Conservation (phyloP, 2,797 vertebrate genomes). For the Hippopotamyrus pictus region DNA sequence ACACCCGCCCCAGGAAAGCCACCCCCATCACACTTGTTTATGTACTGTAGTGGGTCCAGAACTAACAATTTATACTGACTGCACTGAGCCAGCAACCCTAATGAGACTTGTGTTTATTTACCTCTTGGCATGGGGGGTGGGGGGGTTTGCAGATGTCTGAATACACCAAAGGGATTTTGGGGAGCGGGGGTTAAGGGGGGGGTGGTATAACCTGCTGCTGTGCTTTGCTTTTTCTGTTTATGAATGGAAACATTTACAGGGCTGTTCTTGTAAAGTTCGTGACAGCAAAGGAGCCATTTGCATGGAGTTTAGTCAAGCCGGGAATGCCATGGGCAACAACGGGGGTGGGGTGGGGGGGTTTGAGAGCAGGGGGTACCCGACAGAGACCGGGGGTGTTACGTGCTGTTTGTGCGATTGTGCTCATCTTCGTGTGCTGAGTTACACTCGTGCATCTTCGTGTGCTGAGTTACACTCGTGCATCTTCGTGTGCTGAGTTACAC, state of each 20-base stretch:
- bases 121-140: conserved; percentile 30
- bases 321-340: not conserved
- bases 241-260: conserved; percentile 21
- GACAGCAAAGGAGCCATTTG: not conserved
- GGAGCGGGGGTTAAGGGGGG: conserved; percentile 34
- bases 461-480: no score
- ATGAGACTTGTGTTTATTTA: conserved; percentile 67
- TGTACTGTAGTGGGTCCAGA: conserved; percentile 59
- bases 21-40: conserved; percentile 53
- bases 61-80: conserved; percentile 68
- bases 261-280: not conserved
- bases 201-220: conserved; percentile 23
- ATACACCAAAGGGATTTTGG: not conserved
- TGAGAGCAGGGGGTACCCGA: not conserved
- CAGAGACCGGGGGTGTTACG: not conserved
- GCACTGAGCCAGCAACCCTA: conserved; percentile 61
- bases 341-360: not conserved
- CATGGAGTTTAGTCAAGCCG: not conserved
- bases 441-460: no score
- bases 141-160: conserved; percentile 14
- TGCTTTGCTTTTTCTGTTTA: conserved; percentile 16
- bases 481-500: no score
- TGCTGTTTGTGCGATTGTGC: not conserved
- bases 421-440: not conserved
- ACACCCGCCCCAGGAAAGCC: conserved; percentile 14